phyloP scores from a whole-genome alignment of 2,888 invertebrate species.

The Torymus aiolomorphi region DNA sequence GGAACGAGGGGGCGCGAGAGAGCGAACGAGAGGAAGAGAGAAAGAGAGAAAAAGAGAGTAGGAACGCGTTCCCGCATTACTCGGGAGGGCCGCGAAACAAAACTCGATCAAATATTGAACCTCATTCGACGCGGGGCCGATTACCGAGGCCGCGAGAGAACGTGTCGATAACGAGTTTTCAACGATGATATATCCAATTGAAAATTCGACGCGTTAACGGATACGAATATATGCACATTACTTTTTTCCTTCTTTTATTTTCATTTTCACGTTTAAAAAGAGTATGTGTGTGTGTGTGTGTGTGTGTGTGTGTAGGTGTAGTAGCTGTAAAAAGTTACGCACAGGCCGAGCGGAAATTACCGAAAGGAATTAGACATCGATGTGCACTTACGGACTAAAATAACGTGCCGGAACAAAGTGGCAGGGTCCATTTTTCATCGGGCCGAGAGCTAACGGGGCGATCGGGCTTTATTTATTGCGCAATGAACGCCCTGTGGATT shows the following conservation, averaged over 20 bases:
- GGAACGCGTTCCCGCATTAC: constrained; percentile 19
- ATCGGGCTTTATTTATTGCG: background rate
- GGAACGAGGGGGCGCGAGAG: background rate
- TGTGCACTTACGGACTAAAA: constrained; percentile 9
- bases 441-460: too few species aligned
- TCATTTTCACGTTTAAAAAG: too few species aligned
- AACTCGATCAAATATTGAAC: constrained; percentile 65
- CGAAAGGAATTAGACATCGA: constrained; percentile 1
- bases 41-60: background rate
- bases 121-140: constrained; percentile 59
- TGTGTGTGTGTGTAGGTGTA: too few species aligned
- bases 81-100: constrained; percentile 39
- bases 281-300: too few species aligned
- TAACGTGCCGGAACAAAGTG: constrained; percentile 5
- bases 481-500: too few species aligned
- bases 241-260: too few species aligned
- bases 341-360: background rate
- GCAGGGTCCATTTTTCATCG: background rate
- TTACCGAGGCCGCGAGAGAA: constrained; percentile 44
- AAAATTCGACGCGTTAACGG: background rate
- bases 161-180: constrained; percentile 32
- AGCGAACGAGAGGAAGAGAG: background rate
- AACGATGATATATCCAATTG: constrained; percentile 35
- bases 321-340: too few species aligned
- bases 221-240: too few species aligned